phyloP scores from a whole-genome alignment of 2,797 vertebrate species.

The Rhinoraja longicauda region DNA sequence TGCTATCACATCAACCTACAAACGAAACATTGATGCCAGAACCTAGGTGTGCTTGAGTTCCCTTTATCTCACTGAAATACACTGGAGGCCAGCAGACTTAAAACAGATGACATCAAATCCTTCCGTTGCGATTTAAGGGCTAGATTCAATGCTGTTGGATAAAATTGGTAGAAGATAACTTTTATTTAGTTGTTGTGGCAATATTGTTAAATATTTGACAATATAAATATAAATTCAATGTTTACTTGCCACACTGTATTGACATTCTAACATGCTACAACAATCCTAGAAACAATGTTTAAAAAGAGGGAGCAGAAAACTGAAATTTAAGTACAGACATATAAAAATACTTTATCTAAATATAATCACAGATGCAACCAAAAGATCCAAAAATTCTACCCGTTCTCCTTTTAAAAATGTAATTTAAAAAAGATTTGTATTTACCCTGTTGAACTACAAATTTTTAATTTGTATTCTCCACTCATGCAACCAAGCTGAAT shows the following conservation, averaged over 20 bases:
- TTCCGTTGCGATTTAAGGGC: background rate
- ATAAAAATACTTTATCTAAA: background rate
- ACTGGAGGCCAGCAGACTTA: background rate
- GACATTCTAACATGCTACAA: background rate
- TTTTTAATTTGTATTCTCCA: background rate
- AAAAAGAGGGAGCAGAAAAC: background rate
- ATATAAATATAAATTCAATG: background rate
- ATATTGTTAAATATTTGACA: background rate
- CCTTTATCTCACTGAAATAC: background rate
- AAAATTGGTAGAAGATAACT: background rate
- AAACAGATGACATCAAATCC: background rate
- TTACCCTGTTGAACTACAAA: background rate
- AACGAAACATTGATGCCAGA: background rate
- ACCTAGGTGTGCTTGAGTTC: background rate
- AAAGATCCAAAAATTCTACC: background rate
- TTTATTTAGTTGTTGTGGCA: background rate
- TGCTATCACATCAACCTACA: background rate
- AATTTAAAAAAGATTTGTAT: background rate
- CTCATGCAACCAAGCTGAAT: background rate
- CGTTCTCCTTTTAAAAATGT: background rate
- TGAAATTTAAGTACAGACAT: background rate
- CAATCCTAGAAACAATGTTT: background rate
- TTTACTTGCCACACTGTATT: background rate
- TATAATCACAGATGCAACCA: background rate
- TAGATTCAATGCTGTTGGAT: background rate